Conservation (phyloP, 2,113 vertebrate genomes). For the Cyanistes caeruleus region DNA sequence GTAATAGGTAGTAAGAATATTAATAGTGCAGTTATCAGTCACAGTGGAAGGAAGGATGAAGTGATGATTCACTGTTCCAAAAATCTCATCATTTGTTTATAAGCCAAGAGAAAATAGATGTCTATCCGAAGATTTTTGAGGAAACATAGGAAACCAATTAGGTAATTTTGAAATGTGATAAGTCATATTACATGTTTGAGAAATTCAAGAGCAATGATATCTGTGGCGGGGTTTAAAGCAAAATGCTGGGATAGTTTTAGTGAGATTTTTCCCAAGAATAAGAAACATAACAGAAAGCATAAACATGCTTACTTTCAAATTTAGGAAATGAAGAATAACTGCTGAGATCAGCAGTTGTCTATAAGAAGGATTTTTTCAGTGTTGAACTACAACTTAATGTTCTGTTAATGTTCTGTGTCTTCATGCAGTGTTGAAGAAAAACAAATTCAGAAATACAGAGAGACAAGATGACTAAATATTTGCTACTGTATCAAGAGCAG, state of each 20-base stretch:
- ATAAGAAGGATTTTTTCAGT: neutral
- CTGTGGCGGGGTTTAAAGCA: neutral
- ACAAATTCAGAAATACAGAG: neutral
- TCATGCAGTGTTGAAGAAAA: neutral
- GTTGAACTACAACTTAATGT: neutral
- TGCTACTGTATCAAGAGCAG: neutral
- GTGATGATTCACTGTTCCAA: neutral
- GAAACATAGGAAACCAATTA: neutral
- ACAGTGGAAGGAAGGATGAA: neutral
- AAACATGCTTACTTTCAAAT: neutral
- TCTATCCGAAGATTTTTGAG: neutral
- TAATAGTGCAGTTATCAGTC: neutral
- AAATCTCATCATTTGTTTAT: neutral
- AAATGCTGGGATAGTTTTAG: neutral
- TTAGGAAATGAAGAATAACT: neutral
- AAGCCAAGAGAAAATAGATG: neutral
- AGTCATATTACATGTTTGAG: rapidly evolving
- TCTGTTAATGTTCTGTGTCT: neutral
- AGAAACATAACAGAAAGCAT: neutral
- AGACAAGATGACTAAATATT: neutral
- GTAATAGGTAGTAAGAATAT: neutral
- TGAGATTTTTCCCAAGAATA: neutral
- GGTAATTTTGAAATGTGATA: neutral
- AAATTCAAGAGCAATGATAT: neutral
- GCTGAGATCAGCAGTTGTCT: neutral